Evolutionary conservation across 1,140 invertebrate species (phyloP), one percentile per base, ranked within the genome.

Genomic region (Drosophila ogumai): DNA sequence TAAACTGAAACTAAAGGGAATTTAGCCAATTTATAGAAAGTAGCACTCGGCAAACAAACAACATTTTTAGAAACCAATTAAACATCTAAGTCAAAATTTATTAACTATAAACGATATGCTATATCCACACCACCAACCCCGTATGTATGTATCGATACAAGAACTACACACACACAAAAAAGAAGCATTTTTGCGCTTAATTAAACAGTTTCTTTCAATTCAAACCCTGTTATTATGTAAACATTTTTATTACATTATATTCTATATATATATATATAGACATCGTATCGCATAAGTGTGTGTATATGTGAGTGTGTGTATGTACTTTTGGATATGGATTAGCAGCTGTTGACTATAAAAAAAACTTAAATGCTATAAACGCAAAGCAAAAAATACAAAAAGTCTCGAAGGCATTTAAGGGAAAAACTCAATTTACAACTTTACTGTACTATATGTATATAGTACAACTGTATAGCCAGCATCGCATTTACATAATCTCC

Each of bases 401-500:
- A 73, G 40, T 65, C 71, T 65, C 34, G 8, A 50, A 54, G 55
- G 46, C 46, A 73, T 60, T 73, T 15, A 44, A 63, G 59, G 60
- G 36, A 38, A 41, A 43, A 66, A 65, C 38, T 75, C 25, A 66
- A 68, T 59, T 68, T 60, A 60, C 63, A 74, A 80, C 58, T 28
- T 28, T 28, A 28, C 25, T 65, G 47, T 47, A 46, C 40, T 63
- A 43, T 6, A 43, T 36, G 15, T 55, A 31, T 38, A 64, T 64
- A 38, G 58, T 47, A 28, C 17, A 40, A 34, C 17, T 36, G 31
- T 49, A 75, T 74, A 63, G 72, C 38, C 41, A 43, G 57, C 57
- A 28, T 58, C 41, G 47, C 31, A 50, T 94, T 38, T 93, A 95
- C 95, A 95, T 95, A 67, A 95, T 95, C 92, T 95, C 95, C 79